Conservation (phyloP, 2,888 invertebrate genomes). For the Orthonychiurus folsomi region DNA sequence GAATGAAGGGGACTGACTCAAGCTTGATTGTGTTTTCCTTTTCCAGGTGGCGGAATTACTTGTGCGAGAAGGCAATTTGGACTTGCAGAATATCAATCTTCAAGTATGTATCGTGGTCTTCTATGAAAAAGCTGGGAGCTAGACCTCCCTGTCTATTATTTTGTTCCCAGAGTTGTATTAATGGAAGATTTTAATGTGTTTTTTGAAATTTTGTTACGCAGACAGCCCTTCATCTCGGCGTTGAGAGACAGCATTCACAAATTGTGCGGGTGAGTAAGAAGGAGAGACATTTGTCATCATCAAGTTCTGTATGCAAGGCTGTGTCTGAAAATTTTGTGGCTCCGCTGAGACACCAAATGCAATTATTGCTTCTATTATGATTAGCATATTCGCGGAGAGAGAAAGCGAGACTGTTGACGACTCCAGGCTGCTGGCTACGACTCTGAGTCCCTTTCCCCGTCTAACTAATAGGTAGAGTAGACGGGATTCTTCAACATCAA, state of each 20-base stretch:
- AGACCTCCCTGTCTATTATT: no score
- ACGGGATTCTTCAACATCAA: background rate
- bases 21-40: background rate
- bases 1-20: background rate
- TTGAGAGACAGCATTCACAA: slow-evolving; percentile 94
- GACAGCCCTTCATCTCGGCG: slow-evolving; percentile 70
- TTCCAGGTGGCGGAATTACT: slow-evolving; percentile 81
- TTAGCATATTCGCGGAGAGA: slow-evolving; percentile 17
- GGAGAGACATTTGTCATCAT: slow-evolving; percentile 29
- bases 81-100: slow-evolving; percentile 89
- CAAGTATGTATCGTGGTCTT: slow-evolving; percentile 82
- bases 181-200: background rate
- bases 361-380: slow-evolving; percentile 24
- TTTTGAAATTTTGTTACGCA: background rate
- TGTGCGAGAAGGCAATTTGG: slow-evolving; percentile 79
- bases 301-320: slow-evolving; percentile 10
- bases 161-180: no score
- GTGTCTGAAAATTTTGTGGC: slow-evolving; percentile 23
- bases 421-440: no score
- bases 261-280: slow-evolving; percentile 66
- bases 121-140: no score
- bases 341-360: slow-evolving; percentile 22
- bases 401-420: background rate
- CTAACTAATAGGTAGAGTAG: background rate
- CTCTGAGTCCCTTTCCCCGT: no score